Base-by-base conservation (phyloP, 2,888 invertebrate genomes). In the Linnaemya tessellans region DNA sequence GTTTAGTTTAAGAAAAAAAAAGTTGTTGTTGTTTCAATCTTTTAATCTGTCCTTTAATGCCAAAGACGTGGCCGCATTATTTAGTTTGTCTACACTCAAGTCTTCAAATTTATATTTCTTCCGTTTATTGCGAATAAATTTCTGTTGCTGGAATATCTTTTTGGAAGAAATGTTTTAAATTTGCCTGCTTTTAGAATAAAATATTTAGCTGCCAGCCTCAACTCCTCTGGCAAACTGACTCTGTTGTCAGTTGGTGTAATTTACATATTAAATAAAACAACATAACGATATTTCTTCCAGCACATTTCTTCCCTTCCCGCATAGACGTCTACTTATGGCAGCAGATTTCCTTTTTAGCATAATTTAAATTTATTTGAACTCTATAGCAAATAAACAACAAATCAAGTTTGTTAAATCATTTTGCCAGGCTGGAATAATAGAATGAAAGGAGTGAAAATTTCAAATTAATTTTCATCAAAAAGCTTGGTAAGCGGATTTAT, bases 381-480 rank as follows among this genome's bases (percentile, higher is more conserved):
- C 22, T 22, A 70, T 13, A 38, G 41, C 41, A 54, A 68, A 68
- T 10, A 22, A 38, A 20, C 13, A 51, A 1, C 22, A 25, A 13
- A 74, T 51, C 18, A 64, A 22, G 15, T 22, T 9, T 41, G n/a
- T 7, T 25, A 25, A 74, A 41, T 74, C 10, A 20, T 20, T 22
- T 7, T 3, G 22, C 11, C 30, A 41, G 18, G 0, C 54, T n/a
- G 18, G 20, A 41, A 54, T 13, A 41, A 10, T 15, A 25, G 1
- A 20, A 10, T 4, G 10, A 51, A 51, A 20, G 51, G 18, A 51
- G 51, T 51, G 38, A 74, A 5, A 11, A 78, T 49, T 68, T 58
- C 22, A 68, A 60, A 60, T 68, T 68, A 78, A 78, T 78, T 77
- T 78, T 1, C 54, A 65, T 75, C 43, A 75, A 65, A 56, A 18